Evolutionary conservation across 2,888 invertebrate species (phyloP).

Genomic region (Trissolcus brochymenae): DNA sequence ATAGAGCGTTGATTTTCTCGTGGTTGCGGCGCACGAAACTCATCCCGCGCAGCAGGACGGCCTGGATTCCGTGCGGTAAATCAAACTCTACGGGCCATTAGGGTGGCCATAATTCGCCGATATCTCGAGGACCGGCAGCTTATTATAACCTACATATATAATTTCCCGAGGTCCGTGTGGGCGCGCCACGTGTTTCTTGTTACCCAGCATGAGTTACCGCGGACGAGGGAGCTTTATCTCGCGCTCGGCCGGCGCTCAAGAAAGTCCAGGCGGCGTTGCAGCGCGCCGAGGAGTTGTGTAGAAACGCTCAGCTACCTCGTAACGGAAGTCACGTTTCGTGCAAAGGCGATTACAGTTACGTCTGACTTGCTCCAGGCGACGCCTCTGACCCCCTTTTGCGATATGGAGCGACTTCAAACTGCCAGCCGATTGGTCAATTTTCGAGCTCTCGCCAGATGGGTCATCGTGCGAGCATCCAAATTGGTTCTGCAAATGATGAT

Average conservation of each 20-base stretch:
- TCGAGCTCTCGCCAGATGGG: conserved; percentile 3
- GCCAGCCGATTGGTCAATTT: conserved; percentile 31
- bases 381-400: conserved; percentile 17
- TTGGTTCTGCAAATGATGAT: conserved; percentile 9
- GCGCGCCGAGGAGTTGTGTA: conserved; percentile 18
- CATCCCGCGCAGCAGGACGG: conserved; percentile 5
- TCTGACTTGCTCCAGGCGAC: conserved; percentile 30
- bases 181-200: conserved; percentile 56
- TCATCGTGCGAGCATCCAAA: conserved; percentile 13
- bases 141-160: conserved; percentile 76
- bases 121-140: conserved; percentile 75
- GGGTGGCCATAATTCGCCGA: conserved; percentile 74
- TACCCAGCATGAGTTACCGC: conserved; percentile 33
- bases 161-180: conserved; percentile 63
- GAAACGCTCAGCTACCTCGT: conserved; percentile 23
- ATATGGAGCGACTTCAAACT: conserved; percentile 39
- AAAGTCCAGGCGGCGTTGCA: conserved; percentile 24
- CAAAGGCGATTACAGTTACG: conserved; percentile 48
- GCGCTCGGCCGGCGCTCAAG: conserved; percentile 34
- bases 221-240: conserved; percentile 36
- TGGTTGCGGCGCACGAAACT: no score
- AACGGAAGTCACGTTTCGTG: conserved; percentile 54
- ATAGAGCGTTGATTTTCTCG: no score
- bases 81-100: conserved; percentile 75
- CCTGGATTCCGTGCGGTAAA: conserved; percentile 71